Conservation (phyloP, 2,113 vertebrate species). For the Crotalus tigris region DNA sequence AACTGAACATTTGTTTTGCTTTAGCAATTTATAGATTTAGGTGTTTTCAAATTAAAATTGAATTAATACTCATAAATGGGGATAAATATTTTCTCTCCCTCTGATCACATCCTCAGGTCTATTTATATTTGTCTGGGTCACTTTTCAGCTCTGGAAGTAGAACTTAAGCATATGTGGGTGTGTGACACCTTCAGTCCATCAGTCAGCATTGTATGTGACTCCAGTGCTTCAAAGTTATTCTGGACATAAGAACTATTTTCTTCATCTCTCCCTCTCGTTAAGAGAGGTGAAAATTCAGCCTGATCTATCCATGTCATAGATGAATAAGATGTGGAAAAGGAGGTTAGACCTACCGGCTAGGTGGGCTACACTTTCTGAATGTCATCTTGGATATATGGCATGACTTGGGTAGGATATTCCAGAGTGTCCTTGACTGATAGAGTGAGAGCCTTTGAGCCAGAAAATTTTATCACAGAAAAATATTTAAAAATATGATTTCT, state of each 20-base stretch:
- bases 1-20: background rate
- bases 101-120: background rate
- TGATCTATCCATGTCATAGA: background rate
- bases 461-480: background rate
- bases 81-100: background rate
- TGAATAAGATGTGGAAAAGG: background rate
- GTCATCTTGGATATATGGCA: background rate
- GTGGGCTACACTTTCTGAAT: background rate
- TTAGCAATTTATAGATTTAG: background rate
- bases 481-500: background rate
- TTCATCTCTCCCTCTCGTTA: background rate
- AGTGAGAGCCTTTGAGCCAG: background rate
- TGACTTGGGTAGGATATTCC: background rate
- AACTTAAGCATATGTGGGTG: background rate
- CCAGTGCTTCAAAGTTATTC: background rate
- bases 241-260: background rate
- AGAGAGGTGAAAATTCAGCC: background rate
- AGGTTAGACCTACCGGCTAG: background rate
- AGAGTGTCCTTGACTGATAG: background rate
- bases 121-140: background rate
- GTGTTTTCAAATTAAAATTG: background rate
- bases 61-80: background rate
- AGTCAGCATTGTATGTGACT: background rate
- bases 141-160: background rate
- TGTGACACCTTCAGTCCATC: background rate